Base-by-base conservation (phyloP, 2,797 vertebrate species). In the Chloroceryle inda region DNA sequence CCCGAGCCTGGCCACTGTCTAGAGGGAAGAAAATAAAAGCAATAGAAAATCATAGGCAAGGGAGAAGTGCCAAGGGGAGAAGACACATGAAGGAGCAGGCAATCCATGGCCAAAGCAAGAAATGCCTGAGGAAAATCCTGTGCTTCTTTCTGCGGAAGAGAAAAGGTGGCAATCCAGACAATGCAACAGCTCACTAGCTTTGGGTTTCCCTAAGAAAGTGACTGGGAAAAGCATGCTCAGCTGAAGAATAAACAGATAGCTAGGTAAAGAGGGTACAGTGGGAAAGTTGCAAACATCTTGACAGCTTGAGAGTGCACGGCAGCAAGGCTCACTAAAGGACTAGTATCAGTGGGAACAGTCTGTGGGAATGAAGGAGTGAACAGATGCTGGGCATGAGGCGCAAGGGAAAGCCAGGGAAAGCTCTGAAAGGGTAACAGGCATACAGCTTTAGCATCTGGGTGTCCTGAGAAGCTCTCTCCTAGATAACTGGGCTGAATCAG, bases 391-490 rank as follows among this genome's bases (percentile, higher is more conserved):
- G 50, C 75, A 64, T 62, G 53, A 87, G 87, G 53, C 67, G 86
- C 26, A 64, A 86, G 68, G 85, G 29, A 81, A 67, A 78, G 56
- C 45, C 91, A 73, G 29, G 69, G 74, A 92, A 68, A 91, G 80
- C 71, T 92, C 83, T 89, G 82, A 58, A 92, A 85, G 69, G 26
- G 71, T 91, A 96, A 83, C 72, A 35, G 80, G 19, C 86, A 89
- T 79, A 83, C 45, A 79, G 72, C 73, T 94, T 94, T 84, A 67
- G 83, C 89, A 85, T 87, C 83, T 81, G 90, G 63, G 80, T 95
- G 92, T 92, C 80, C 92, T 84, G 79, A 78, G 88, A 55, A 93
- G 79, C 62, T 96, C 83, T 84, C 40, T 73, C 58, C 58, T 61
- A 93, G 82, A 35, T 74, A 72, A 85, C 61, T 67, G 78, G 64